Evolutionary conservation across 2,113 vertebrate genomes (phyloP), one percentile per base, ranked within the genome.

Genomic region (Toxotes chatareus): DNA sequence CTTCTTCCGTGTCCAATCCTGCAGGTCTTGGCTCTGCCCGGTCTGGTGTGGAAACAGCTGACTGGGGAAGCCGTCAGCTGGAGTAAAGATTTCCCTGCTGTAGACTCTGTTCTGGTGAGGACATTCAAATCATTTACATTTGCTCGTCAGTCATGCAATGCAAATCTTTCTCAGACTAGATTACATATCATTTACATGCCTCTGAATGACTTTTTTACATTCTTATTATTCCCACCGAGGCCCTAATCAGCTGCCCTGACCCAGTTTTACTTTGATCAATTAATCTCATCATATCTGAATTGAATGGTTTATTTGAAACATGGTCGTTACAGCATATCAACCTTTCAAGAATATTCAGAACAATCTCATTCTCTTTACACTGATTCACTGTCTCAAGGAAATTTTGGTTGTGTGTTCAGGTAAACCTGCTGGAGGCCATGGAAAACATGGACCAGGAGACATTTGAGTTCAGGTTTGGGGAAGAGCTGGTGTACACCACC

Each of bases 41-140:
- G 98, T 49, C 93, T 99, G 0, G 97, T 99, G 84, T 99, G 98
- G 98, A 99, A 99, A 84, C 97, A 98, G 88, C 95, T 99, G 64
- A 97, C 96, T 7, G 97, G 97, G 21, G 98, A 99, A 88, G 92
- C 96, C 3, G 94, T 99, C 84, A 98, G 96, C 95, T 99, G 98
- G 98, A 96, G 65, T 83, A 99, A 98, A 92, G 98, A 99, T 81
- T 99, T 99, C 85, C 96, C 96, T 4, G 96, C 97, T 0, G 97
- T 99, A 44, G 98, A 99, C 91, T 98, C 98, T 0, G 96, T 99
- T 65, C 94, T 99, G 95, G 98, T 99, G 87, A 98, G 96, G 53
- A 86, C 53, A 40, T 84, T 56, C 4, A 73, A 5, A 76, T 57
- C 2, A 57, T 55, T 55, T 55, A 27, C 42, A 68, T 34, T 36